These are phyloP conservation scores for Elegia similella DNA, from an alignment of 2,888 invertebrate genomes.

Conservation along the genomic window DNA sequence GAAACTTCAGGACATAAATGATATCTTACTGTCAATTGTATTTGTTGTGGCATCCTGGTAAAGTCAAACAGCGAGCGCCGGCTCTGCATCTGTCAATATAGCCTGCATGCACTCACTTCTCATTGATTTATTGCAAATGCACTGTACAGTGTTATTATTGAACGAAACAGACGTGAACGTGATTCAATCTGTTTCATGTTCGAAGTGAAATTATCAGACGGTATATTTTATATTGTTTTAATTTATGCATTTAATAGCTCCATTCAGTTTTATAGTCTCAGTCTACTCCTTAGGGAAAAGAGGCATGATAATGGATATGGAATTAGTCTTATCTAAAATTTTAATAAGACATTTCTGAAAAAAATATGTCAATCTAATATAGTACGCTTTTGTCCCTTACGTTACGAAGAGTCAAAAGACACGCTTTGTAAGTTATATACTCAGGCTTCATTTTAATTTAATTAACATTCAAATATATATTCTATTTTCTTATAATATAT, in stretches of 20 bases:
- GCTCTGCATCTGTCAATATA: conserved; percentile 16
- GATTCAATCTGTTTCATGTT: background rate
- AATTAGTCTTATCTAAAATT: too few relatives aligned
- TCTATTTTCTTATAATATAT: too few relatives aligned
- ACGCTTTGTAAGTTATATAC: too few relatives aligned
- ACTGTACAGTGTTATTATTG: conserved; percentile 9
- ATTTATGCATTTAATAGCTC: background rate
- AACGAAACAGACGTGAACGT: background rate
- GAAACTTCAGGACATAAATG: background rate
- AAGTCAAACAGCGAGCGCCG: conserved; percentile 16
- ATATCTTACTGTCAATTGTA: background rate
- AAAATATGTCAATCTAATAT: too few relatives aligned
- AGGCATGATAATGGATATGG: too few relatives aligned
- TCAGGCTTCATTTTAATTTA: too few relatives aligned
- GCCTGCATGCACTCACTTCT: conserved; percentile 15
- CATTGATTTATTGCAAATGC: conserved; percentile 18
- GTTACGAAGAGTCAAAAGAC: too few relatives aligned
- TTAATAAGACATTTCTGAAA: too few relatives aligned
- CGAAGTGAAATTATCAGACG: background rate
- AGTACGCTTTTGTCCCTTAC: too few relatives aligned
- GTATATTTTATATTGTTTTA: background rate
- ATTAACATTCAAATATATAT: too few relatives aligned
- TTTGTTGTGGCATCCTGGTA: background rate
- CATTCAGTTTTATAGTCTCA: too few relatives aligned
- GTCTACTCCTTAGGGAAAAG: too few relatives aligned